Base-by-base conservation (phyloP, 2,113 vertebrate genomes). In the Accipiter cooperii region DNA sequence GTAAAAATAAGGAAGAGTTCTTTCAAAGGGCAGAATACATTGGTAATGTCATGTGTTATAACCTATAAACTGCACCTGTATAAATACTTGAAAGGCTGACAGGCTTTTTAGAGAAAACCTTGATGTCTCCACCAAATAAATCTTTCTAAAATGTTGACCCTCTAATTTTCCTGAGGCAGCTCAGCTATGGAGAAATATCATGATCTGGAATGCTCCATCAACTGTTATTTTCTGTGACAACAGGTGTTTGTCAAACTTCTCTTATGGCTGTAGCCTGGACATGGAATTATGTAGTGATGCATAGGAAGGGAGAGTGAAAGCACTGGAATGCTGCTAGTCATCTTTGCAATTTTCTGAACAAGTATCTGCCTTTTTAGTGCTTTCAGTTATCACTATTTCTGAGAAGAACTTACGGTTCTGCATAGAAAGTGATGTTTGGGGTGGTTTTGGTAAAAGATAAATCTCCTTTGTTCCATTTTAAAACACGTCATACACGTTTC, bases 1-100 rank as follows among this genome's bases (percentile, higher is more conserved):
- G 61, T 74, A 95, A 90, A 95, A 93, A 89, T 79, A 63, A 89
- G 29, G 47, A 75, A 80, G 44, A 88, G 20, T n/a, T 91, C 36
- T 94, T 91, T 92, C 64, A 82, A 90, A 95, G 22, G 60, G 36
- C 36, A 79, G 60, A 88, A 96, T 77, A 73, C 46, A 83, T 60
- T 68, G 77, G 52, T 91, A 92, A 86, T 93, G 70, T 92, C 57
- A 46, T 73, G 19, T 89, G 89, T 96, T 78, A 71, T 65, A 91
- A 80, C 42, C 38, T 78, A 21, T 81, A 95, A 86, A 61, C 64
- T 36, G 66, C 13, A 58, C 69, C 36, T 80, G 58, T 64, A 61
- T 40, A 95, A 96, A 95, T 69, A 68, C 66, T 49, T 91, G 78
- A 79, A 60, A 94, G n/a, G 10, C 79, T 92, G 33, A 95, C 87